These are phyloP conservation scores for Sisyra nigra DNA, from an alignment of 2,888 invertebrate species.

Conservation along the genomic window DNA sequence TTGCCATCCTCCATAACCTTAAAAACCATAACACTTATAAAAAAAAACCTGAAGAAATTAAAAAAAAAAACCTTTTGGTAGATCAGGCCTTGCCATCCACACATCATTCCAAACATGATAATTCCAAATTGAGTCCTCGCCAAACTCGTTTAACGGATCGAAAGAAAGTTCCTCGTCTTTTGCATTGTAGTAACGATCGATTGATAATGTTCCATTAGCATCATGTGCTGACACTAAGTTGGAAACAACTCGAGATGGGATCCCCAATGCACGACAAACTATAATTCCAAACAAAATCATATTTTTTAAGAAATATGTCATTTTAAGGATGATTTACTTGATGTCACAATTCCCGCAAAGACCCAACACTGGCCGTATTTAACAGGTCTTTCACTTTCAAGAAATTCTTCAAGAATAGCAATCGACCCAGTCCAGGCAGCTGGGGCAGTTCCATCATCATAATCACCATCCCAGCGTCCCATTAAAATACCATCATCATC, in stretches of 20 bases:
- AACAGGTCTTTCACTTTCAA: conserved; percentile 45
- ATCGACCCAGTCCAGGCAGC: conserved; percentile 69
- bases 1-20: conserved; percentile 80
- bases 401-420: conserved; percentile 56
- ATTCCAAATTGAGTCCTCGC: conserved; percentile 72
- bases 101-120: conserved; percentile 83
- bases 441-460: conserved; percentile 58
- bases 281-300: conserved; percentile 14
- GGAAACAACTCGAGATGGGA: conserved; percentile 65
- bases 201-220: conserved; percentile 57
- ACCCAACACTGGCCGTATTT: conserved; percentile 82
- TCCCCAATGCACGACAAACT: conserved; percentile 66
- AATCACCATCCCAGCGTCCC: conserved; percentile 60
- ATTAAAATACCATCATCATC: conserved; percentile 55
- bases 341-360: conserved; percentile 67
- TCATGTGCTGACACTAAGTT: conserved; percentile 78
- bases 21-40: too few species aligned
- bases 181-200: conserved; percentile 59
- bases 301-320: conserved; percentile 1
- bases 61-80: conserved; percentile 35
- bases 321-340: conserved; percentile 32
- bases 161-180: conserved; percentile 46
- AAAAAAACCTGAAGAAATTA: background rate
- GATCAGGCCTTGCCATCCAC: conserved; percentile 70
- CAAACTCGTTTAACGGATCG: conserved; percentile 48